Base-by-base conservation (phyloP, 1,140 invertebrate genomes). In the Temnothorax curvispinosus region DNA sequence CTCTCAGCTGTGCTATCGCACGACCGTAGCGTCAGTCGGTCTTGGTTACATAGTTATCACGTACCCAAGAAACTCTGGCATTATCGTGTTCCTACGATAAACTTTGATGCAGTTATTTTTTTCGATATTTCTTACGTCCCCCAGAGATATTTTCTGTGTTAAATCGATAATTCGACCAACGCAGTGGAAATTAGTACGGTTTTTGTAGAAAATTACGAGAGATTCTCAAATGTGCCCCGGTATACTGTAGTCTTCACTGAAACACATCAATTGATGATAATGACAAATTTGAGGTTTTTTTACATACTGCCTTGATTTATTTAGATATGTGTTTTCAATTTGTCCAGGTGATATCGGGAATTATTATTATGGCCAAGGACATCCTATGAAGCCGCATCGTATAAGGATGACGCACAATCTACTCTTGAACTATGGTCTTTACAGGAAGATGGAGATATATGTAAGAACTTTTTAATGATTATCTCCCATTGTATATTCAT, bases 321-420 rank as follows among this genome's bases (percentile, higher is more conserved):
- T 99, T 96, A 99, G 99, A 92, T 99, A 99, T 97, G 87, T 85
- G 67, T 75, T 84, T 62, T 27, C 54, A 11, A 21, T n/a, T 78
- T 38, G 3, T 72, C 13, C 89, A 99, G 98, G 98, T 96, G 99
- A 99, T 95, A 99, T 99, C 94, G 99, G 99, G 47, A 99, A 99
- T 95, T 99, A 99, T 95, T 99, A 99, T 94, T 99, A 99, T 98
- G 99, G 99, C 1, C 99, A 99, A 95, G 99, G 99, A 18, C 99
- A 99, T 97, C 99, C 99, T 7, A 99, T 99, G 99, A 99, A 99
- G 95, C 99, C 99, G 9, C 99, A 99, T 95, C 97, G 99, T 89
- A 99, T 99, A 97, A 97, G 99, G 93, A 99, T 99, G 99, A 99
- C 99, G 3, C 99, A 99, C 95, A 99, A 99, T 97, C 97, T 99